Evolutionary conservation across 2,113 vertebrate genomes (phyloP).

Genomic region (Spea multiplicata): DNA sequence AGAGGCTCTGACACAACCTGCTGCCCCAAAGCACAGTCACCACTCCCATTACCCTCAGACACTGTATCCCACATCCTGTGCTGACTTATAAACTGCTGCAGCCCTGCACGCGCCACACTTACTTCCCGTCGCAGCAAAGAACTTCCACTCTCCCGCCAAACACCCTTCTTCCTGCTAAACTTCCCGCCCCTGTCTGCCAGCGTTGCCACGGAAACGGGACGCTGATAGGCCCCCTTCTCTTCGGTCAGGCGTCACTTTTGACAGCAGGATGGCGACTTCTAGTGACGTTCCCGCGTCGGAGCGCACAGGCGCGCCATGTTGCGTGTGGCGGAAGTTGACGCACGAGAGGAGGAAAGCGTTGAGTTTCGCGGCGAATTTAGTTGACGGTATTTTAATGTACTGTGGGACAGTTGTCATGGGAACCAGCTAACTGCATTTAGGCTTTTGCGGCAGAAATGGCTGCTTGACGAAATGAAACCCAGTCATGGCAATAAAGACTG

Average conservation of each 20-base stretch:
- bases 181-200: neutral
- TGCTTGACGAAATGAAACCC: too few relatives aligned
- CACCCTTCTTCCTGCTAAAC: neutral
- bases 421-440: too few relatives aligned
- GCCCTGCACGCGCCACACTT: neutral
- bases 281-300: neutral
- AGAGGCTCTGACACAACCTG: too few relatives aligned
- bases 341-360: neutral
- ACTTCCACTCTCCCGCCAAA: conserved; percentile 38
- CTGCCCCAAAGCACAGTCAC: too few relatives aligned
- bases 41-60: too few relatives aligned
- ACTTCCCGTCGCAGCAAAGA: conserved; percentile 10
- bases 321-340: conserved; percentile 12
- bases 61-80: too few relatives aligned
- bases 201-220: conserved; percentile 23
- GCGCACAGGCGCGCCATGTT: neutral
- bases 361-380: too few relatives aligned
- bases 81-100: too few relatives aligned
- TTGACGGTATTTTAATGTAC: too few relatives aligned
- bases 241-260: neutral
- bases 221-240: conserved; percentile 6
- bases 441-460: too few relatives aligned
- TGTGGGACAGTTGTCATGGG: too few relatives aligned
- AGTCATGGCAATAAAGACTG: too few relatives aligned
- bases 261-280: neutral